Conservation (phyloP, 2,113 vertebrate species). For the Strigops habroptila region DNA sequence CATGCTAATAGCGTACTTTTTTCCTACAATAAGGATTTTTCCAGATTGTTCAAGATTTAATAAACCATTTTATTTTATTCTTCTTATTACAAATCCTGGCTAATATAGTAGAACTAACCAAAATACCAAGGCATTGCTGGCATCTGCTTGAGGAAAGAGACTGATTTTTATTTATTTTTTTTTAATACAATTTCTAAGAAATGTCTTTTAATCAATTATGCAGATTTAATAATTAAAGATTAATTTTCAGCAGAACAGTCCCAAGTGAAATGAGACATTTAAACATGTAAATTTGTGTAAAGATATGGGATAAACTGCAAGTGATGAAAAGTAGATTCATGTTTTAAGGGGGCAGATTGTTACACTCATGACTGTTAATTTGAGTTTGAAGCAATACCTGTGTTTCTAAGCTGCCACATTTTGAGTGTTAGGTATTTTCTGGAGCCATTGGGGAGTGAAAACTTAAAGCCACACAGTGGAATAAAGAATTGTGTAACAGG, state of each 20-base stretch:
- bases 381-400: not conserved
- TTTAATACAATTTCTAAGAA: not conserved
- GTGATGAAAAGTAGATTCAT: not conserved
- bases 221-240: not conserved
- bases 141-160: not conserved
- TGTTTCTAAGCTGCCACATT: not conserved
- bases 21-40: not conserved
- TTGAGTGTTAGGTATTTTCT: not conserved
- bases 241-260: not conserved
- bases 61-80: slow-evolving; percentile 46
- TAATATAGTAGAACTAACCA: not conserved
- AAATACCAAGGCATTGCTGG: not conserved
- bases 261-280: not conserved
- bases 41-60: slow-evolving; percentile 27
- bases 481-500: not conserved
- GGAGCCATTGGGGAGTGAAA: not conserved
- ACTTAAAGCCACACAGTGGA: not conserved
- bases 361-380: not conserved
- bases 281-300: not conserved
- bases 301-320: not conserved
- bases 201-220: not conserved
- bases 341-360: slow-evolving; percentile 8
- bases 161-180: not conserved
- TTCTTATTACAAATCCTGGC: slow-evolving; percentile 14
- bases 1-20: slow-evolving; percentile 39